Conservation (phyloP, 2,113 vertebrate species). For the Hyaena hyaena region DNA sequence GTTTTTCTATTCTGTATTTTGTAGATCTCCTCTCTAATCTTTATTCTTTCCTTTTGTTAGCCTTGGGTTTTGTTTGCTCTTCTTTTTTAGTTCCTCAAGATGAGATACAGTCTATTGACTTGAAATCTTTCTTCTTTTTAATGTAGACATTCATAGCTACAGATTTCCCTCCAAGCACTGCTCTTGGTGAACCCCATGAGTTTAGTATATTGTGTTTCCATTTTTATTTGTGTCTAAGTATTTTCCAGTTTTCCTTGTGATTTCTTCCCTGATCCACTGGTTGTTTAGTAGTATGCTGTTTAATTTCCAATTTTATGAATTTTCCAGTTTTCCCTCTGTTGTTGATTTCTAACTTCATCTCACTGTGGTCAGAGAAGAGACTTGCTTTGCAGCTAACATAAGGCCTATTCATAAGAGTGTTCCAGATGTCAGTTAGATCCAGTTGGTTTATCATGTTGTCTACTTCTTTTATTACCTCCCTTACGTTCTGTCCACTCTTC, state of each 20-base stretch:
- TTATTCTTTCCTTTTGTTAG: background rate
- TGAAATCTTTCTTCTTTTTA: background rate
- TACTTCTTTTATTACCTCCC: background rate
- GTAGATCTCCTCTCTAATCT: background rate
- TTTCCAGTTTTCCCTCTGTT: background rate
- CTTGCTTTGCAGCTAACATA: background rate
- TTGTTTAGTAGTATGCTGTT: background rate
- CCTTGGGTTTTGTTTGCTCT: background rate
- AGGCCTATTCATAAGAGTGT: background rate
- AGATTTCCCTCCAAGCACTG: background rate
- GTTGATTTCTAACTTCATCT: background rate
- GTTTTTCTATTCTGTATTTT: background rate
- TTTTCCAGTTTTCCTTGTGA: background rate
- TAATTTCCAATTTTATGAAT: background rate
- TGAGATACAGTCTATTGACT: no score
- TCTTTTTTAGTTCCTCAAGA: background rate
- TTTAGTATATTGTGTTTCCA: background rate
- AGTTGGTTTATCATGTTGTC: background rate
- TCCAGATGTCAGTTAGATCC: background rate
- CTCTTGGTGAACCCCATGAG: no score
- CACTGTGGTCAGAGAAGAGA: background rate
- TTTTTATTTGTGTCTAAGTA: background rate
- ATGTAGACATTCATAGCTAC: background rate
- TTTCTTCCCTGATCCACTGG: background rate
- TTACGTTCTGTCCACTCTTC: background rate